Evolutionary conservation across 2,888 invertebrate species (phyloP), one percentile per base, ranked within the genome.

Genomic region (Papilio demoleus): DNA sequence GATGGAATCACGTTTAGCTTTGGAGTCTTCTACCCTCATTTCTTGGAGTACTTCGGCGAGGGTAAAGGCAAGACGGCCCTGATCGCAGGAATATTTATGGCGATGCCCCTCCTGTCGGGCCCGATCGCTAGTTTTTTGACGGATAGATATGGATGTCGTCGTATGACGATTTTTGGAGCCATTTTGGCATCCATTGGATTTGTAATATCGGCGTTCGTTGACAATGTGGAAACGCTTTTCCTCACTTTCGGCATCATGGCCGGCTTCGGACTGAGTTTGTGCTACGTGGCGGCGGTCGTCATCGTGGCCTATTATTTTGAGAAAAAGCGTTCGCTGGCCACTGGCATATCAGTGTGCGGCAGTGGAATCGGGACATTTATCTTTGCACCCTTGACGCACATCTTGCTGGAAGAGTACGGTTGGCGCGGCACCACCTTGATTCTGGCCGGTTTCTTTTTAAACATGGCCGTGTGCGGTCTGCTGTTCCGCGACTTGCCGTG

Each of bases 1-100:
- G 98, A 98, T 84, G 98, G 98, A 2, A 95, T 98, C 74, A 97
- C 97, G 0, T 97, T 98, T 89, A 97, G 97, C 73, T 98, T 98
- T 86, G 98, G 98, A 67, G 96, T 98, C 4, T 95, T 98, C 79
- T 98, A 94, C 86, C 95, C 96, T 2, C 96, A 97, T 81, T 96
- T 98, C 79, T 93, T 97, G 68, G 95, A 96, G 76, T 96, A 97
- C 84, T 98, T 98, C 88, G 95, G 95, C 59, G 95, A 96, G 81
- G 95, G 96, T 64, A 96, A 97, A 77, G 96, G 97, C 67, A 96
- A 97, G 81, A 98, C 98, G 0, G 97, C 98, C 3, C 96, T 97
- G 96, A 96, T 98, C 71, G 97, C 97, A 3, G 96, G 97, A 65
- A 93, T 98, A 63, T 97, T 98, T 84, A 97, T 98, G 95, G 97